These are phyloP conservation scores for Dasyurus viverrinus DNA, from an alignment of 2,113 vertebrate species.

Conservation along the genomic window DNA sequence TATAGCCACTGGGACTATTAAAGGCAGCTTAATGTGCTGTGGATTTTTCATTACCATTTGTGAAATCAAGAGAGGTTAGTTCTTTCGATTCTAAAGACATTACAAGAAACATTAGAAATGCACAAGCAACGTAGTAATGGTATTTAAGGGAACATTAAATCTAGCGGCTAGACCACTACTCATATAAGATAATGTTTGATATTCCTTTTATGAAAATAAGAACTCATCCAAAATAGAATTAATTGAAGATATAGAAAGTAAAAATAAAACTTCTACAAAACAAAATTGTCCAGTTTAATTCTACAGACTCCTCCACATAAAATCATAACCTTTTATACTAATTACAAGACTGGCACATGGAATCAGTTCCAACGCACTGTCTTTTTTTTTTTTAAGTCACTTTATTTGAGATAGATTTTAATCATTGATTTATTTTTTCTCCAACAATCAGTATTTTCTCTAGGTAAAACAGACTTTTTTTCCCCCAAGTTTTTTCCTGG, in stretches of 20 bases:
- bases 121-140: neutral
- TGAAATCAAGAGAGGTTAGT: neutral
- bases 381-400: neutral
- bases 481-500: neutral
- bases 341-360: neutral
- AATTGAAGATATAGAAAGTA: slow-evolving; percentile 9
- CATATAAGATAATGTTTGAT: neutral
- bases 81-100: slow-evolving; percentile 18
- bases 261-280: neutral
- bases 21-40: slow-evolving; percentile 4
- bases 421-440: neutral
- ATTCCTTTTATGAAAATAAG: neutral
- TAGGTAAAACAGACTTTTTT: neutral
- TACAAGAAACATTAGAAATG: slow-evolving; percentile 21
- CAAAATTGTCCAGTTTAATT: neutral
- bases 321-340: slow-evolving; percentile 9
- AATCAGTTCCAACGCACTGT: neutral
- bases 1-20: slow-evolving; percentile 1
- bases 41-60: slow-evolving; percentile 4
- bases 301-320: neutral
- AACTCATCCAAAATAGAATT: slow-evolving; percentile 1
- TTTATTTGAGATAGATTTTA: neutral
- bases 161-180: neutral
- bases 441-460: neutral
- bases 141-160: slow-evolving; percentile 27